Conservation (phyloP, 2,888 invertebrate species). For the Habrosyne pyritoides region DNA sequence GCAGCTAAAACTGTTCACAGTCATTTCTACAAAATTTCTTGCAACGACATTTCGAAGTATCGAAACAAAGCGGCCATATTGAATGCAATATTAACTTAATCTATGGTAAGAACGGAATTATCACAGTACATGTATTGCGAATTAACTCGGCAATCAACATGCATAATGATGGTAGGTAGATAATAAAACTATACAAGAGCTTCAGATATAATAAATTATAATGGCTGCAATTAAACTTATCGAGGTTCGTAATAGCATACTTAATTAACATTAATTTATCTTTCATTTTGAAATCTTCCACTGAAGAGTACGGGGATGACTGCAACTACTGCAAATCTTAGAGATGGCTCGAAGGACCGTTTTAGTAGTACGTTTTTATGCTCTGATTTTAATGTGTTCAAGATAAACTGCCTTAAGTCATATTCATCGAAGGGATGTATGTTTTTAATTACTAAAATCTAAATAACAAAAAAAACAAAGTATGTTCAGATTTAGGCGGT, state of each 20-base stretch:
- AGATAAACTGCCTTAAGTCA: too few relatives aligned
- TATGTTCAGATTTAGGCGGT: too few relatives aligned
- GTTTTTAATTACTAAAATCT: too few relatives aligned
- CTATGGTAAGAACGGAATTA: slow-evolving; percentile 25
- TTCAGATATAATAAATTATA: slow-evolving; percentile 32
- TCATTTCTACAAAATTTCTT: background rate
- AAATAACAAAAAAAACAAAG: too few relatives aligned
- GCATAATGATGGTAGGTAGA: slow-evolving; percentile 27
- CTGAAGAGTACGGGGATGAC: background rate
- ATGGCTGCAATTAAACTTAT: slow-evolving; percentile 31
- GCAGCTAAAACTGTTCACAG: too few relatives aligned
- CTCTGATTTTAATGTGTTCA: too few relatives aligned
- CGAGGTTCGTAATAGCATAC: slow-evolving; percentile 11
- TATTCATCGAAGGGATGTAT: too few relatives aligned
- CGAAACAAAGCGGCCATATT: background rate
- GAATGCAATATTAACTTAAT: slow-evolving; percentile 21
- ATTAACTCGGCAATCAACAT: slow-evolving; percentile 39
- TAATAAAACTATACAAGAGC: slow-evolving; percentile 5
- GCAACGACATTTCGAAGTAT: background rate
- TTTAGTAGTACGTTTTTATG: too few relatives aligned
- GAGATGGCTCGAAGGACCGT: too few relatives aligned
- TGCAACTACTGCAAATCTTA: too few relatives aligned
- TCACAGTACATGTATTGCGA: slow-evolving; percentile 28
- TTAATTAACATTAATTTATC: slow-evolving; percentile 4
- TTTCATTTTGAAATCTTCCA: background rate